Conservation (phyloP, 2,113 vertebrate species). For the Australoheros scitulus region DNA sequence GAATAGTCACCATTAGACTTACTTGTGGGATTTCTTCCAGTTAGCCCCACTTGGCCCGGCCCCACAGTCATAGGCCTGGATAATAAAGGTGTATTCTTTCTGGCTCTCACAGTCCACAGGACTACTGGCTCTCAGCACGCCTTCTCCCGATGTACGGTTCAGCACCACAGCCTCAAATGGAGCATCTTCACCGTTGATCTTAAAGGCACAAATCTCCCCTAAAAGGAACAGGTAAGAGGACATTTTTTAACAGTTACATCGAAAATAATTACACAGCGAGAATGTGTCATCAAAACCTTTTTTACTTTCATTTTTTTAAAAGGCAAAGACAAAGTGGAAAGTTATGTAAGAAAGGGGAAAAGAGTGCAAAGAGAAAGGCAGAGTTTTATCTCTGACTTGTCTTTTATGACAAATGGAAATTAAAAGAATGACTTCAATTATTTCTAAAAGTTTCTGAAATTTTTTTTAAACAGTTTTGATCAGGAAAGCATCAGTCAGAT, state of each 20-base stretch:
- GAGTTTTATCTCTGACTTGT: background rate
- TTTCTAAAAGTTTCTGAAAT: background rate
- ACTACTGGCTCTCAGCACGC: slow-evolving; percentile 85
- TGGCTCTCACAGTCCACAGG: slow-evolving; percentile 96
- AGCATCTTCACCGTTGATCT: slow-evolving; percentile 91
- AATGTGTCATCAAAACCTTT: background rate
- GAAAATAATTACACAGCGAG: background rate
- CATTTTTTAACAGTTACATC: background rate
- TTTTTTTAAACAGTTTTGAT: background rate
- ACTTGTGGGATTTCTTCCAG: slow-evolving; percentile 99
- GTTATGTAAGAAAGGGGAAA: background rate
- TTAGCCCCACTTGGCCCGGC: slow-evolving; percentile 84
- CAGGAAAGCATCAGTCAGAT: background rate
- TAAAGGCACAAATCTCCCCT: slow-evolving; percentile 99
- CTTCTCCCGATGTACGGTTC: slow-evolving; percentile 95
- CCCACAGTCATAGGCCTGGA: slow-evolving; percentile 97
- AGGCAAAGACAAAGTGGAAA: background rate
- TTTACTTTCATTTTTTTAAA: background rate
- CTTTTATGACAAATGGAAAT: background rate
- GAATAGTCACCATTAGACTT: slow-evolving; percentile 57
- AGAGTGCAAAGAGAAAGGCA: background rate
- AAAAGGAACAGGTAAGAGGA: slow-evolving; percentile 40
- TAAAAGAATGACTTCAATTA: background rate
- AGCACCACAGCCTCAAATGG: slow-evolving; percentile 94
- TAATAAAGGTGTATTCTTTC: slow-evolving; percentile 97